phyloP scores from a whole-genome alignment of 2,113 vertebrate genomes.

The Cyanoliseus patagonus region DNA sequence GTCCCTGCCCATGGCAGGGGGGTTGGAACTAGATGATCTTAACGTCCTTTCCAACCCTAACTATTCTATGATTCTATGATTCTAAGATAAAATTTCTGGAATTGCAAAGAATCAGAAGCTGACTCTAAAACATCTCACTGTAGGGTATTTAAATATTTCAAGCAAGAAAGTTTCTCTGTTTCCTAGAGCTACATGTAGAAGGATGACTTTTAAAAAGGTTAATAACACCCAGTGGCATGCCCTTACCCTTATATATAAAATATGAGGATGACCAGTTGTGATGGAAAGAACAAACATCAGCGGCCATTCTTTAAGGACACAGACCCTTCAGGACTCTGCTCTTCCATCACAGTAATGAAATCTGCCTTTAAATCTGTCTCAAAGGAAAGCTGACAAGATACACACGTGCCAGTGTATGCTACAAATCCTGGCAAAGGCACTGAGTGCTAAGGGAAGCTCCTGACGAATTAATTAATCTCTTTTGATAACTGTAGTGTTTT shows the following conservation, averaged over 20 bases:
- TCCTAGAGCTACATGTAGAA: constrained; percentile 25
- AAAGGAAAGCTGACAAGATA: background rate
- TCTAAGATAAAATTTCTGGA: background rate
- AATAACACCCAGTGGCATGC: constrained; percentile 18
- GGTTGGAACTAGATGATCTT: too few relatives aligned
- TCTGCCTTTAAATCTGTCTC: background rate
- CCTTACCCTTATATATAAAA: constrained; percentile 6
- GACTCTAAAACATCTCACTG: constrained; percentile 1
- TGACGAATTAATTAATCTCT: background rate
- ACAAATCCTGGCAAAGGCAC: background rate
- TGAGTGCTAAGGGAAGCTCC: background rate
- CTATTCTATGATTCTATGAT: too few relatives aligned
- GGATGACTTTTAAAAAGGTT: constrained; percentile 61
- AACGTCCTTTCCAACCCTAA: too few relatives aligned
- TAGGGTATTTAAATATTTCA: constrained; percentile 17
- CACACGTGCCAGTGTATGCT: background rate
- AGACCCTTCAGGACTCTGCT: background rate
- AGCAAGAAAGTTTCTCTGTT: background rate
- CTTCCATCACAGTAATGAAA: background rate
- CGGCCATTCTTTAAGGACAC: background rate
- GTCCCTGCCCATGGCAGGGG: too few relatives aligned
- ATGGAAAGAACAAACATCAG: background rate
- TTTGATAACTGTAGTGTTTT: background rate
- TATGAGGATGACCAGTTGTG: constrained; percentile 14
- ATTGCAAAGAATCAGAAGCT: background rate